A percentile compares a stretch with the other conserved stretches of the same genome.
Evolutionary conservation across 2,797 vertebrate genomes (phyloP).

Genomic region (Coregonus suidteri): DNA sequence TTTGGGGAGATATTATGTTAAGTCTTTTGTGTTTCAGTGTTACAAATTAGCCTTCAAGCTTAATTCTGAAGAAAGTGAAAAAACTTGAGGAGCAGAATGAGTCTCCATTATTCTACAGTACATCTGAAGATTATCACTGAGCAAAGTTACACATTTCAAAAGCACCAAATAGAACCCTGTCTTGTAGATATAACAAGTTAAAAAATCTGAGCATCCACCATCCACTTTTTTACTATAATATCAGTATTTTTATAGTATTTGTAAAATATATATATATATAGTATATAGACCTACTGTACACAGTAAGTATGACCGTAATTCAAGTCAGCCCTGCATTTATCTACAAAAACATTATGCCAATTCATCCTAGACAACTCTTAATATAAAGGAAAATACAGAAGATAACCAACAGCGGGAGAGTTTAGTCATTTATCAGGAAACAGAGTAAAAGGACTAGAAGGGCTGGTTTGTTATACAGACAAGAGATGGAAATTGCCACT

Average conservation of each 20-base stretch:
- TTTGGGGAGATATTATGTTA: constrained; percentile 90
- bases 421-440: constrained; percentile 19
- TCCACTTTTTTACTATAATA: neutral
- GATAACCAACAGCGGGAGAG: constrained; percentile 38
- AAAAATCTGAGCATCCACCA: neutral
- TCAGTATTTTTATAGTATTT: neutral
- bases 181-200: neutral
- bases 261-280: neutral
- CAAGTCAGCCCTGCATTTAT: constrained; percentile 14
- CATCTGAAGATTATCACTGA: constrained; percentile 87
- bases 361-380: constrained; percentile 34
- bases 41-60: constrained; percentile 90
- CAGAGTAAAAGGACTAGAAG: constrained; percentile 44
- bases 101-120: constrained; percentile 88
- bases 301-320: neutral
- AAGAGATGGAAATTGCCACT: constrained; percentile 85
- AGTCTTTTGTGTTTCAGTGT: constrained; percentile 92
- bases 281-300: neutral
- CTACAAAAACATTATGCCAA: neutral
- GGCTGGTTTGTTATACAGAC: constrained; percentile 78
- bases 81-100: constrained; percentile 76
- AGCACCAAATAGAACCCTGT: constrained; percentile 71
- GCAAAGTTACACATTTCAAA: constrained; percentile 84
- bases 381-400: constrained; percentile 30
- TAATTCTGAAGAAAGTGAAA: constrained; percentile 84